These are phyloP conservation scores for Ormyrus thymus DNA, from an alignment of 2,888 invertebrate species.

Conservation along the genomic window DNA sequence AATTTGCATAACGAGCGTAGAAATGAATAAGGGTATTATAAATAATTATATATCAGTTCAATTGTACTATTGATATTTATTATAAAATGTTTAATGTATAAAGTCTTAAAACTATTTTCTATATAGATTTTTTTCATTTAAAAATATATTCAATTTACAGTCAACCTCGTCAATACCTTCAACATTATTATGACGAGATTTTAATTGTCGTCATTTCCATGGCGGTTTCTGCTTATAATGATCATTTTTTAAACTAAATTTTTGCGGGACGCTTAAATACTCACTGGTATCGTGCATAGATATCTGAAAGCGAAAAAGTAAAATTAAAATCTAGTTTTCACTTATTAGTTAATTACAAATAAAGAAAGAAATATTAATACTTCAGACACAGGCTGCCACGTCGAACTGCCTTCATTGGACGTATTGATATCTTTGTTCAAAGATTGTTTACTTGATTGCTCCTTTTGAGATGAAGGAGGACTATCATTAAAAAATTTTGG, in stretches of 20 bases:
- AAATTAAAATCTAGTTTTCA: background rate
- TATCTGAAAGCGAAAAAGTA: slow-evolving; percentile 58
- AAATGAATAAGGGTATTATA: background rate
- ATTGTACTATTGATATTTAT: slow-evolving; percentile 3
- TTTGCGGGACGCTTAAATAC: slow-evolving; percentile 66
- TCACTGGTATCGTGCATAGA: slow-evolving; percentile 66
- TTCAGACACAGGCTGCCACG: slow-evolving; percentile 68
- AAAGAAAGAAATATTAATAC: slow-evolving; percentile 52
- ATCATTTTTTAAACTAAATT: slow-evolving; percentile 62
- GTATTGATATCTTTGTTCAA: slow-evolving; percentile 67
- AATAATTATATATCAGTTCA: background rate
- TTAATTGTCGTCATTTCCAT: slow-evolving; percentile 69
- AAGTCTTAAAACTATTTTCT: slow-evolving; percentile 18
- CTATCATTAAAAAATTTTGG: slow-evolving; percentile 59
- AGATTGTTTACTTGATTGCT: slow-evolving; percentile 69
- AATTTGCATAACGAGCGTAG: too few species aligned
- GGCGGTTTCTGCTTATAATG: slow-evolving; percentile 69
- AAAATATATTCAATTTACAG: slow-evolving; percentile 48
- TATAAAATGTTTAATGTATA: slow-evolving; percentile 33
- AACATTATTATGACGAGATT: slow-evolving; percentile 52
- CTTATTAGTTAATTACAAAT: slow-evolving; percentile 15
- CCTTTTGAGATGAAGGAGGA: slow-evolving; percentile 65
- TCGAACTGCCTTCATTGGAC: slow-evolving; percentile 67
- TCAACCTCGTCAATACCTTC: slow-evolving; percentile 66
- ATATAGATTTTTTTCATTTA: slow-evolving; percentile 1